Base-by-base conservation (phyloP, 1,140 invertebrate genomes). In the Pogonognathellus flavescens region DNA sequence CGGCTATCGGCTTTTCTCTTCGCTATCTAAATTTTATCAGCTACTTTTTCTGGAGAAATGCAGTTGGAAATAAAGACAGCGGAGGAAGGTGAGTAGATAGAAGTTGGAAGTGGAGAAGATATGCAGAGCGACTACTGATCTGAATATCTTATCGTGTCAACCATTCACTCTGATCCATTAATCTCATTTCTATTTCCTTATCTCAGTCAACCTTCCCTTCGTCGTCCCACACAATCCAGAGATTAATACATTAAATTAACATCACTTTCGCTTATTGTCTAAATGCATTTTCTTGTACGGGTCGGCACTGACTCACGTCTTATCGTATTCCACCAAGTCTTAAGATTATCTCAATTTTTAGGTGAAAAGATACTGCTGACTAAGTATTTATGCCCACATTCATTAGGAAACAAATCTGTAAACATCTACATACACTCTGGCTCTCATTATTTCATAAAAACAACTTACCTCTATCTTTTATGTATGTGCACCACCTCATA, bases 181-280 rank as follows among this genome's bases (percentile, higher is more conserved):
- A 76, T 76, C 70, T 76, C 70, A 49, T 76, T 76, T 49, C 70
- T 76, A 50, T 76, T 76, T 76, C 70, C 31, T 76, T 76, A 76
- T 31, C 70, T 49, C 70, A 25, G 41, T 18, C 70, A 50, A 76
- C 70, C 70, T 76, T 50, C 70, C 70, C 70, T 50, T 76, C 70
- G n/a, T 76, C 70, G 70, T 76, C 70, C 70, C 70, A 76, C 70
- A 76, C 70, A 76, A 50, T 76, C 41, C 70, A 66, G 1, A 76
- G 70, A 76, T 76, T 76, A 76, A 76, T 31, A 18, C 70, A 76
- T 31, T 76, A 76, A 76, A 76, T 76, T 76, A 76, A 76, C 70
- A 76, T 76, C 41, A 76, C 41, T 31, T 76, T 76, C 70, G 49
- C 25, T 76, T 76, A 13, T 49, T 18, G 22, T 49, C 70, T 76